phyloP scores from a whole-genome alignment of 2,888 invertebrate species.

The Biston betularia region DNA sequence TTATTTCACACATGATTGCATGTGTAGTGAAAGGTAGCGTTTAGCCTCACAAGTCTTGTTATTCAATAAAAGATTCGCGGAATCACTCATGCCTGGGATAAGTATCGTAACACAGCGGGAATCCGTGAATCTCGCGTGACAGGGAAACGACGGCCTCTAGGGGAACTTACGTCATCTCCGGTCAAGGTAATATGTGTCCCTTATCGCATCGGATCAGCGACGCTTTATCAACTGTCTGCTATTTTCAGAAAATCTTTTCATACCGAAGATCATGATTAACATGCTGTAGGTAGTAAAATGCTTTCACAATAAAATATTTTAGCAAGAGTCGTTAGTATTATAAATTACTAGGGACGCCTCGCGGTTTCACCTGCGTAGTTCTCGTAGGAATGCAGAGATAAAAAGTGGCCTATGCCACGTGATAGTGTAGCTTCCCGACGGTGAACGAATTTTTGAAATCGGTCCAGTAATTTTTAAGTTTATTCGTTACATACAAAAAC shows the following conservation, averaged over 20 bases:
- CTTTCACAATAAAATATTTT: too few relatives aligned
- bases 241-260: slow-evolving; percentile 8
- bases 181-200: slow-evolving; percentile 43
- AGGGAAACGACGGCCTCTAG: slow-evolving; percentile 12
- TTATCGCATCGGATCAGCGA: slow-evolving; percentile 46
- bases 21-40: background rate
- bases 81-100: slow-evolving; percentile 18
- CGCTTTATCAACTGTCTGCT: slow-evolving; percentile 14
- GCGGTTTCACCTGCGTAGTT: too few relatives aligned
- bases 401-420: too few relatives aligned
- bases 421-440: too few relatives aligned
- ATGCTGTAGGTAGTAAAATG: too few relatives aligned
- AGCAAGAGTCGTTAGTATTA: too few relatives aligned
- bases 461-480: too few relatives aligned
- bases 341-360: too few relatives aligned
- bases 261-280: slow-evolving; percentile 1
- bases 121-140: slow-evolving; percentile 23
- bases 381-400: too few relatives aligned
- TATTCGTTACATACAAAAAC: too few relatives aligned
- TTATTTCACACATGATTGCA: background rate
- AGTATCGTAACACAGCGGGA: slow-evolving; percentile 16
- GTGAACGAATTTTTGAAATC: too few relatives aligned
- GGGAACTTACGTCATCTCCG: slow-evolving; percentile 46
- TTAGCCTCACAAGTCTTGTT: background rate
- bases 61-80: slow-evolving; percentile 18